phyloP scores from a whole-genome alignment of 1,140 invertebrate species.

The Sarcophaga peregrina region DNA sequence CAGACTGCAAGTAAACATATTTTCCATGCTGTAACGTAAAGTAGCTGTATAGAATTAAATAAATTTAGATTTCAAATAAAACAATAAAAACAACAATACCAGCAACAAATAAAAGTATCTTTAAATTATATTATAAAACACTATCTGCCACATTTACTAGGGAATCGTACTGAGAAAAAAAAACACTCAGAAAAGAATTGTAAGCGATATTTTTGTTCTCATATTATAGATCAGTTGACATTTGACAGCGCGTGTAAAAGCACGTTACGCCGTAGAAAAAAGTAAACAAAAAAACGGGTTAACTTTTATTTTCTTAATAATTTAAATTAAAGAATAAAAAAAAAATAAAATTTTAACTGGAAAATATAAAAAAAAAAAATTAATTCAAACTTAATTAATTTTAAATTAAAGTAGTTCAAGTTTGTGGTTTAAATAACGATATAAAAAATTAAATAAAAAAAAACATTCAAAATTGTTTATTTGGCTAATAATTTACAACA shows the following conservation, averaged over 20 bases:
- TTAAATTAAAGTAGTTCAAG: neutral
- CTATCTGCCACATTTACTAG: conserved; percentile 30
- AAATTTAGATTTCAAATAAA: neutral
- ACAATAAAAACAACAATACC: conserved; percentile 7
- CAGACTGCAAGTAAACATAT: neutral
- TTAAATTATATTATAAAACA: conserved; percentile 23
- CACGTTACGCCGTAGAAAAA: conserved; percentile 49
- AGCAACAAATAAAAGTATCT: conserved; percentile 38
- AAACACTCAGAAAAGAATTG: conserved; percentile 9
- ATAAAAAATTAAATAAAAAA: no score
- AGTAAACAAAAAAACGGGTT: neutral
- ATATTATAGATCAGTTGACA: conserved; percentile 63
- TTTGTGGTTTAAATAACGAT: no score
- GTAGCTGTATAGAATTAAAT: neutral
- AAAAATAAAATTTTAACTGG: neutral
- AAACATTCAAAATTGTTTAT: no score
- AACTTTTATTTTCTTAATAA: neutral
- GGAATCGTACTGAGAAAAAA: neutral
- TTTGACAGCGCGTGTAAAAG: conserved; percentile 63
- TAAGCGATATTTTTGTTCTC: conserved; percentile 35
- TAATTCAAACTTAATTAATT: neutral
- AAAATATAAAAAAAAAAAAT: neutral
- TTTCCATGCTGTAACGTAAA: neutral
- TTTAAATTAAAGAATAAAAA: conserved; percentile 9
- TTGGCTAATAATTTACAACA: no score